Conservation (phyloP, 2,113 vertebrate species). For the Fregetta grallaria region DNA sequence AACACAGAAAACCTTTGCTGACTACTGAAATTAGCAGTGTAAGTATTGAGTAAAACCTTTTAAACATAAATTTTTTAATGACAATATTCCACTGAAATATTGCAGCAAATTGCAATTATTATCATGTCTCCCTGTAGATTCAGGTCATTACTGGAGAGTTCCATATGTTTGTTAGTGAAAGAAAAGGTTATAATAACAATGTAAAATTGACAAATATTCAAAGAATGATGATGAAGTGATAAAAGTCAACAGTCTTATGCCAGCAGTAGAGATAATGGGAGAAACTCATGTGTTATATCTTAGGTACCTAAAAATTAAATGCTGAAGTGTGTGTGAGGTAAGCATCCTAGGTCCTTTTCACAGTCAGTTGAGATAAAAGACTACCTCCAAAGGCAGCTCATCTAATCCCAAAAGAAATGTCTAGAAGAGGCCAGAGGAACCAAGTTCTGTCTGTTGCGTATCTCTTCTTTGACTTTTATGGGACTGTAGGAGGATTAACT, state of each 20-base stretch:
- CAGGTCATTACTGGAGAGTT: neutral
- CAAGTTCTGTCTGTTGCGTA: neutral
- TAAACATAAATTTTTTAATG: neutral
- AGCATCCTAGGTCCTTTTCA: neutral
- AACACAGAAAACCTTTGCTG: neutral
- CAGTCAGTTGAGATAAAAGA: neutral
- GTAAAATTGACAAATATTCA: conserved; percentile 29
- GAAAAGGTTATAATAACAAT: conserved; percentile 5
- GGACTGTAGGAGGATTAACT: neutral
- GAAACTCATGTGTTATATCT: neutral
- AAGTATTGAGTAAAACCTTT: neutral
- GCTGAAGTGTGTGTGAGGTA: neutral
- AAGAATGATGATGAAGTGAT: conserved; percentile 9
- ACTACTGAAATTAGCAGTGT: conserved; percentile 7
- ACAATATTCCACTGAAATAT: neutral
- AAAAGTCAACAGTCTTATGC: neutral
- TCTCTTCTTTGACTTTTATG: neutral
- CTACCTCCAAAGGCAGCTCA: neutral
- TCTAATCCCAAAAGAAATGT: neutral
- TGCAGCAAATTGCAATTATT: neutral
- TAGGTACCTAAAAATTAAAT: neutral
- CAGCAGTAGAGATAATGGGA: neutral
- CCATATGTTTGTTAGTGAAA: neutral
- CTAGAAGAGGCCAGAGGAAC: neutral
- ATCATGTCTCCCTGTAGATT: neutral